Base-by-base conservation (phyloP, 2,888 invertebrate genomes). In the Gari tellinella region DNA sequence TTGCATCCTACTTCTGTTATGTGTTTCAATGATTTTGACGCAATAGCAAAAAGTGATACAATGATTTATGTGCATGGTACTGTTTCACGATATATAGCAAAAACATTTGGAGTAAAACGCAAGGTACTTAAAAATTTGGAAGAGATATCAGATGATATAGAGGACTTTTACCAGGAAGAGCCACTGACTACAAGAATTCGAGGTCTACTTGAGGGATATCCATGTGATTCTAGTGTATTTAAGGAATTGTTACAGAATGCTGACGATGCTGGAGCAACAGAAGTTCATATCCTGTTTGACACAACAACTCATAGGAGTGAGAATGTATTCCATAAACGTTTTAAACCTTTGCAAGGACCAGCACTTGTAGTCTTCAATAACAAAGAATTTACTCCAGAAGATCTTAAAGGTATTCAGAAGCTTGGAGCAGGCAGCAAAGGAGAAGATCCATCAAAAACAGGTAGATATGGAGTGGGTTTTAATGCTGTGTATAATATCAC, bases 231-330 rank as follows among this genome's bases (percentile, higher is more conserved):
- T 41, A 86, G 86, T 15, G 72, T 91, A 26, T 80, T 90, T 38
- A 90, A 90, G 74, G 91, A 91, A 78, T 74, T 91, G 10, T 57
- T 91, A 1, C 90, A 89, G 67, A 89, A 89, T 80, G 88, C 89
- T 15, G 89, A 89, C 62, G 89, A 90, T 72, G 88, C 90, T 17
- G 81, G 83, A 2, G 88, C 89, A 1, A 83, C 88, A 3, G 56
- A 65, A 63, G 40, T 75, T 15, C 40, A 55, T 43, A 70, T 75
- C 23, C 14, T 75, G 10, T 25, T 43, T 38, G 75, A 75, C 23
- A 55, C 26, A n/a, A 49, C 37, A 23, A 55, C 14, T 4, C 68
- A 68, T 53, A 10, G 52, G 0, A 37, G 21, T n/a, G 25, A 43
- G 0, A 46, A 62, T 46, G 49, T 72, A 17, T 46, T 72, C n/a